Evolutionary conservation across 2,888 invertebrate genomes (phyloP).

Genomic region (Pardosa pseudoannulata): DNA sequence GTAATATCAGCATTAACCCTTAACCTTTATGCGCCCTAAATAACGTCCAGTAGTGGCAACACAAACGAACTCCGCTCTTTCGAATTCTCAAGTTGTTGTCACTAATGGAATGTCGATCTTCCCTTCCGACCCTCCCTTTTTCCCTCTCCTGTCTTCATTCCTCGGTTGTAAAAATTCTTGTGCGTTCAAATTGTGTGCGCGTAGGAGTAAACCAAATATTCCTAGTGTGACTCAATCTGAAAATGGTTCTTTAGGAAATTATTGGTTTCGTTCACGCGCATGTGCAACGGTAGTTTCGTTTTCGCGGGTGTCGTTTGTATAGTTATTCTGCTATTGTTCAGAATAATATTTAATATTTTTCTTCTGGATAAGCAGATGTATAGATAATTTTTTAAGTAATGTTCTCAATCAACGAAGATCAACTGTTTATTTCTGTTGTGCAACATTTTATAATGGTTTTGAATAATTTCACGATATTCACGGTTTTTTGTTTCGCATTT

Average conservation of each 20-base stretch:
- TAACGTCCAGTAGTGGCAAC: background rate
- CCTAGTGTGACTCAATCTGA: background rate
- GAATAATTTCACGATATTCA: no score
- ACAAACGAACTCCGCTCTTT: background rate
- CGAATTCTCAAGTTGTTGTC: constrained; percentile 3
- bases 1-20: constrained; percentile 5
- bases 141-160: background rate
- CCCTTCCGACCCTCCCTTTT: background rate
- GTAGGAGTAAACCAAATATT: constrained; percentile 9
- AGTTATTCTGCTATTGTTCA: no score
- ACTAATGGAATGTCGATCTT: constrained; percentile 8
- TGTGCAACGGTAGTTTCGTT: background rate
- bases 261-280: background rate
- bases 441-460: no score
- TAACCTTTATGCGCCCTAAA: constrained; percentile 24
- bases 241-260: background rate
- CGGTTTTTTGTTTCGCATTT: no score
- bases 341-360: no score
- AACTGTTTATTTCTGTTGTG: no score
- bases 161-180: background rate
- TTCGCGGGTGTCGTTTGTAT: background rate
- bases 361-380: no score
- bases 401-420: no score
- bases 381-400: no score
- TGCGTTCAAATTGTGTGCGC: background rate